Conservation (phyloP, 2,797 vertebrate species). For the Leptoclinus maculatus region DNA sequence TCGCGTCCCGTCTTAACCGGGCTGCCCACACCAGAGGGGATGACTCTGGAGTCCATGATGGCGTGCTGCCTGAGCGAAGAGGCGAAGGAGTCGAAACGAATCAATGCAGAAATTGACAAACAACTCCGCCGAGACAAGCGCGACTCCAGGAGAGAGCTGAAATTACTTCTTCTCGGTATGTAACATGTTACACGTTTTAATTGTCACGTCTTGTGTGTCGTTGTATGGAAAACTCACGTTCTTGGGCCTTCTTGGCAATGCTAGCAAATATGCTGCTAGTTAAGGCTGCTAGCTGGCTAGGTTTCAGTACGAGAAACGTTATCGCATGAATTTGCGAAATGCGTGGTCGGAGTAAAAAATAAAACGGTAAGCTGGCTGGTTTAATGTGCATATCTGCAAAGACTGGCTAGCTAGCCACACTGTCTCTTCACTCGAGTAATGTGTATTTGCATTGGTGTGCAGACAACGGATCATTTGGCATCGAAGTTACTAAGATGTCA, state of each 20-base stretch:
- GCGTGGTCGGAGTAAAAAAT: not conserved
- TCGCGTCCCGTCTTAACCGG: slow-evolving; percentile 76
- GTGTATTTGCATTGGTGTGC: slow-evolving; percentile 28
- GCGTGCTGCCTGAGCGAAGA: slow-evolving; percentile 98
- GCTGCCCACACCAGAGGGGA: slow-evolving; percentile 82
- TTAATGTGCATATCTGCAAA: slow-evolving; percentile 7
- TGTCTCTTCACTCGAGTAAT: not conserved
- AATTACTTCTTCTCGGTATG: slow-evolving; percentile 92
- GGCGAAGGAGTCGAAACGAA: slow-evolving; percentile 97
- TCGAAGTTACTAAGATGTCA: slow-evolving; percentile 48
- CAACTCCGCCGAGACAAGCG: slow-evolving; percentile 95
- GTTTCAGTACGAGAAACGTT: slow-evolving; percentile 28
- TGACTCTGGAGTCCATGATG: slow-evolving; percentile 98
- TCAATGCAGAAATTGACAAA: slow-evolving; percentile 97
- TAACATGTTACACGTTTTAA: slow-evolving; percentile 10
- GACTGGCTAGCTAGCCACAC: not conserved
- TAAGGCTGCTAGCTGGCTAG: slow-evolving; percentile 65
- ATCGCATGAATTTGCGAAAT: slow-evolving; percentile 28
- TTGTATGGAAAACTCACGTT: slow-evolving; percentile 44
- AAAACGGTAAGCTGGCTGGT: not conserved
- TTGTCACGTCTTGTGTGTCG: slow-evolving; percentile 36
- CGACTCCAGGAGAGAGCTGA: slow-evolving; percentile 93
- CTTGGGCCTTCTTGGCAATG: slow-evolving; percentile 74
- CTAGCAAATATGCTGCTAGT: slow-evolving; percentile 74
- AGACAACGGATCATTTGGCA: slow-evolving; percentile 31